Percentiles rank a stretch among this genome's conserved stretches.
Evolutionary conservation across 2,888 invertebrate species (phyloP).

Genomic region (Tigriopus californicus): DNA sequence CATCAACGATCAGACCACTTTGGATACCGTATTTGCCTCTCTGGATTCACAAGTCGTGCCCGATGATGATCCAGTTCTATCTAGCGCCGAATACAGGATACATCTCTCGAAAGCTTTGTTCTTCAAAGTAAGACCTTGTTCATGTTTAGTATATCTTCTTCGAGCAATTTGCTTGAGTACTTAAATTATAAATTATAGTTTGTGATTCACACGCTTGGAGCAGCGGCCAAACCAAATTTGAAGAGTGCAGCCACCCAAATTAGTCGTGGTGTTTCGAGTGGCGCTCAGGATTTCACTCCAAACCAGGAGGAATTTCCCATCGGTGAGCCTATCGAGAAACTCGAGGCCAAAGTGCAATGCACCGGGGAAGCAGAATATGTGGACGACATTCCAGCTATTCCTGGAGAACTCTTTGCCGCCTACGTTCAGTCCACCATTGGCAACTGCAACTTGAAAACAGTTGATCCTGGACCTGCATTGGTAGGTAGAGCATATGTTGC

Average conservation of each 20-base stretch:
- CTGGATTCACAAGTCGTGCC: slow-evolving; percentile 43
- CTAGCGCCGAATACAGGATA: slow-evolving; percentile 46
- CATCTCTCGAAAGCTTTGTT: slow-evolving; percentile 52
- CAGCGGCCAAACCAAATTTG: background rate
- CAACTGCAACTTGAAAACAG: slow-evolving; percentile 30
- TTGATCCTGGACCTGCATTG: slow-evolving; percentile 45
- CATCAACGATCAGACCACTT: slow-evolving; percentile 18
- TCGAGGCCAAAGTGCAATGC: slow-evolving; percentile 44
- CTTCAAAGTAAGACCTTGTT: slow-evolving; percentile 50
- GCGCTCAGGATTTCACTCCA: slow-evolving; percentile 47
- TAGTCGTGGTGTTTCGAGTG: slow-evolving; percentile 23
- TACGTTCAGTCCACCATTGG: slow-evolving; percentile 42
- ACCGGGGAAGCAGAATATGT: slow-evolving; percentile 55
- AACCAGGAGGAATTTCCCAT: slow-evolving; percentile 49
- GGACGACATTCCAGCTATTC: slow-evolving; percentile 46
- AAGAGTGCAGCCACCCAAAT: background rate
- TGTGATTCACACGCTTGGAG: background rate
- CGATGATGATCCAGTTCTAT: slow-evolving; percentile 42
- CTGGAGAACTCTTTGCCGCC: slow-evolving; percentile 47
- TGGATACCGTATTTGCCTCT: slow-evolving; percentile 32
- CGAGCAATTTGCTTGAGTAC: no score
- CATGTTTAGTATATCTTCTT: no score
- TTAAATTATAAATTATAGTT: no score
- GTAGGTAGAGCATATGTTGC: no score
- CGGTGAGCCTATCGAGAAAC: slow-evolving; percentile 49